A percentile compares a stretch with the other conserved stretches of the same genome.
Evolutionary conservation across 2,797 vertebrate species (phyloP).

Genomic region (Eupleurogrammus muticus): DNA sequence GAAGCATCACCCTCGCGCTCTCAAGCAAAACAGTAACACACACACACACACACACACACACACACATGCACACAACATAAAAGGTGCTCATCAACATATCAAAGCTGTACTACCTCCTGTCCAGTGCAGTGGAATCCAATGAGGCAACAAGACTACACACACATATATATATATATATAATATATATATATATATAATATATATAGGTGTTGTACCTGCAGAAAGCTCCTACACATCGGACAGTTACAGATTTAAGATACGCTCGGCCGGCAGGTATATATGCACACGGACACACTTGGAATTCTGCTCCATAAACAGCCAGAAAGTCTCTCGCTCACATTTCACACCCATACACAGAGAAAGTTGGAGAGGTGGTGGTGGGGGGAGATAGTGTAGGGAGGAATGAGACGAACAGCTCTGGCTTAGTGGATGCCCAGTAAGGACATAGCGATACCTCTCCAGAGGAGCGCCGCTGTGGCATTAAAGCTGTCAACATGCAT

Average conservation of each 20-base stretch:
- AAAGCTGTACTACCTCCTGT: conserved; percentile 62
- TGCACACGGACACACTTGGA: conserved; percentile 33
- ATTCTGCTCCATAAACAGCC: conserved; percentile 44
- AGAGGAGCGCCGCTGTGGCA: conserved; percentile 44
- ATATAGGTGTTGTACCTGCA: conserved; percentile 3
- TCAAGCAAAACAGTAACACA: conserved; percentile 37
- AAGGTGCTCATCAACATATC: conserved; percentile 72
- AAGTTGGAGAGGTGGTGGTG: conserved; percentile 35
- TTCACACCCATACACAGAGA: conserved; percentile 25
- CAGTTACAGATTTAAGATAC: conserved; percentile 60
- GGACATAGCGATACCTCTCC: conserved; percentile 31
- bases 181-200: conserved; percentile 5
- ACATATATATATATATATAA: background rate
- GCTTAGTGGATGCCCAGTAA: conserved; percentile 45
- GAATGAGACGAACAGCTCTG: conserved; percentile 35
- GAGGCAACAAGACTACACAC: conserved; percentile 4
- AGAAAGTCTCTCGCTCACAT: conserved; percentile 2
- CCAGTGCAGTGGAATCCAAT: conserved; percentile 39
- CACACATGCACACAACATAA: conserved; percentile 33
- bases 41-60: conserved; percentile 15
- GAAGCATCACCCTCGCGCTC: conserved; percentile 49
- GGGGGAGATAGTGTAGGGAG: conserved; percentile 15
- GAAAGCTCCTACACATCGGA: conserved; percentile 56
- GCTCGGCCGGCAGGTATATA: conserved; percentile 54
- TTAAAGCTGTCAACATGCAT: conserved; percentile 69